Percentiles rank a stretch among this genome's conserved stretches.
These are phyloP conservation scores for Isaurus tuberculatus DNA, from an alignment of 92 coral and sea anemone species.

Conservation along the genomic window DNA sequence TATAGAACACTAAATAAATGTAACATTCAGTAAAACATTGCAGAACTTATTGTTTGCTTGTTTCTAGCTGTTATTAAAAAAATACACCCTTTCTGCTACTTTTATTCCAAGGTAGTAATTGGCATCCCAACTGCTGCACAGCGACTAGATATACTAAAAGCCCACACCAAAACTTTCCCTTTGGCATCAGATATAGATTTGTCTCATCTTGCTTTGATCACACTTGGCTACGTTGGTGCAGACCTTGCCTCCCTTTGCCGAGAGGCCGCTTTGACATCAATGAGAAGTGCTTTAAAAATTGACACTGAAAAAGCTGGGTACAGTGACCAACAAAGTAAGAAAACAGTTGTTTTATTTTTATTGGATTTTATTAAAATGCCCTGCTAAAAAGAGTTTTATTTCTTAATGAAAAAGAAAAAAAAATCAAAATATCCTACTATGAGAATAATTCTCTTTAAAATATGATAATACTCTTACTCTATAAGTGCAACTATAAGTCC, in stretches of 20 bases:
- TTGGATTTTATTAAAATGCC: no score
- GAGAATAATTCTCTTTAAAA: no score
- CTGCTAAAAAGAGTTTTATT: no score
- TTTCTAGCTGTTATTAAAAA: no score
- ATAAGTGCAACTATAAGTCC: no score
- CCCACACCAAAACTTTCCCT: constrained; percentile 67
- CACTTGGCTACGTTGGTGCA: constrained; percentile 95
- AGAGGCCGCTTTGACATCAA: constrained; percentile 80
- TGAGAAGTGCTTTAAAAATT: constrained; percentile 57
- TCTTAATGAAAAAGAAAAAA: no score
- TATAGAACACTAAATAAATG: no score
- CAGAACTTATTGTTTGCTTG: no score
- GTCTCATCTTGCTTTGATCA: constrained; percentile 77
- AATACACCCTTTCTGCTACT: no score
- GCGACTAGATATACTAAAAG: constrained; percentile 82
- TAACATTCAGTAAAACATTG: no score
- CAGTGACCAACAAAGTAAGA: not conserved
- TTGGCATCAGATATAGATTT: constrained; percentile 80
- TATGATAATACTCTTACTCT: no score
- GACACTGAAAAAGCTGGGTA: not conserved
- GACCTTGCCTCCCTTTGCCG: constrained; percentile 87
- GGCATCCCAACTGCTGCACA: constrained; percentile 86
- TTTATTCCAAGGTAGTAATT: constrained; percentile 75
- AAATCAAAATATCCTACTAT: no score
- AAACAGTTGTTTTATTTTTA: not conserved